phyloP scores from a whole-genome alignment of 2,888 invertebrate genomes.

The Scelioninae gen. 2 region DNA sequence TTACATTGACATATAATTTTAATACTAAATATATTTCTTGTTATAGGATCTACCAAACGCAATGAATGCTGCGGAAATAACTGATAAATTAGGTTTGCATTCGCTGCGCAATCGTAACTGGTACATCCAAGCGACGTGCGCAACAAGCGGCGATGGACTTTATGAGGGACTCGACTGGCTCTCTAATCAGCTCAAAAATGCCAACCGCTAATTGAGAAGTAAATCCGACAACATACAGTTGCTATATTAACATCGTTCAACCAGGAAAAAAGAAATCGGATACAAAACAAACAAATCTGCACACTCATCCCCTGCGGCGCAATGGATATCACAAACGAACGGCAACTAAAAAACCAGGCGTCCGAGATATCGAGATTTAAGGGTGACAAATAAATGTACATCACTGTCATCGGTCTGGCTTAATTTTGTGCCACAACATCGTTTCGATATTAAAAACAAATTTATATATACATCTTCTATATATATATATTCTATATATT shows the following conservation, averaged over 20 bases:
- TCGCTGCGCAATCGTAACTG: slow-evolving; percentile 98
- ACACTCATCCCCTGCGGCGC: slow-evolving; percentile 66
- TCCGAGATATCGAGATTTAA: slow-evolving; percentile 61
- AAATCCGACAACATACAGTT: slow-evolving; percentile 70
- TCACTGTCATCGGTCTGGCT: slow-evolving; percentile 50
- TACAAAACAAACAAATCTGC: slow-evolving; percentile 61
- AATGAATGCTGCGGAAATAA: slow-evolving; percentile 99
- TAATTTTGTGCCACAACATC: slow-evolving; percentile 53
- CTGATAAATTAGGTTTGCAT: slow-evolving; percentile 98
- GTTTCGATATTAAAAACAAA: slow-evolving; percentile 51
- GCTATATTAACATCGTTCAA: slow-evolving; percentile 70
- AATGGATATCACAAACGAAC: slow-evolving; percentile 47
- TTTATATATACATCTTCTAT: slow-evolving; percentile 51
- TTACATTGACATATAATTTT: background rate
- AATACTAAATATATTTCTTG: slow-evolving; percentile 28
- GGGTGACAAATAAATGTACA: slow-evolving; percentile 59
- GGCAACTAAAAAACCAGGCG: slow-evolving; percentile 60
- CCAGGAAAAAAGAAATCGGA: slow-evolving; percentile 63
- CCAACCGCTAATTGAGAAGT: slow-evolving; percentile 87
- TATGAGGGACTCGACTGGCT: slow-evolving; percentile 99
- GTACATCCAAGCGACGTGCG: slow-evolving; percentile 98
- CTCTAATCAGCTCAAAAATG: slow-evolving; percentile 99
- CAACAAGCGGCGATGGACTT: slow-evolving; percentile 98
- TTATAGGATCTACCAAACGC: slow-evolving; percentile 98
- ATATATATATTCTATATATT: slow-evolving; percentile 44